A percentile compares a stretch with the other conserved stretches of the same genome.
Conservation (phyloP, 35 echinoderm and acorn worm species). For the Lytechinus pictus region DNA sequence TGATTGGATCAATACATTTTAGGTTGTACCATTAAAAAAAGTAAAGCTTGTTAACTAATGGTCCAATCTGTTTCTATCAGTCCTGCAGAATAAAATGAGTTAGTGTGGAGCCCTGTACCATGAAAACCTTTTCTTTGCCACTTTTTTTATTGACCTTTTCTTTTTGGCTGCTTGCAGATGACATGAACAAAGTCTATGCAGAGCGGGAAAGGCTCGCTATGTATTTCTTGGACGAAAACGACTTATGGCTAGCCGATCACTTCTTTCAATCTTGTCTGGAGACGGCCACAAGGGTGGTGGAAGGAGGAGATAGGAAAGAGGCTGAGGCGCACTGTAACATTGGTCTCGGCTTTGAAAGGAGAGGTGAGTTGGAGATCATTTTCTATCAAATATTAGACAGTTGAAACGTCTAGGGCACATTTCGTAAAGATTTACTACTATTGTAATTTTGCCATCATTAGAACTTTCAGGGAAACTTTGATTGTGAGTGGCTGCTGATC, state of each 20-base stretch:
- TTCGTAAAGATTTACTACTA: too few relatives aligned
- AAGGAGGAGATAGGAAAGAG: conserved; percentile 68
- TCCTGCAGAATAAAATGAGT: too few relatives aligned
- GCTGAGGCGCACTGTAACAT: conserved; percentile 96
- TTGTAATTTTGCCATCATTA: too few relatives aligned
- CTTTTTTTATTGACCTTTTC: neutral
- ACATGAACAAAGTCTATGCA: conserved; percentile 80
- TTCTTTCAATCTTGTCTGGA: conserved; percentile 93
- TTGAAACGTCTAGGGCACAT: too few relatives aligned
- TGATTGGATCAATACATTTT: too few relatives aligned
- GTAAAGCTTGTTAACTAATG: too few relatives aligned
- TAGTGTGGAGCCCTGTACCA: too few relatives aligned
- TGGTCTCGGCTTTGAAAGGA: conserved; percentile 94
- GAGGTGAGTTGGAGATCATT: conserved; percentile 71
- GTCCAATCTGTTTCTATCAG: too few relatives aligned
- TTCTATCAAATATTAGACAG: neutral
- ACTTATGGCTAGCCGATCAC: conserved; percentile 88
- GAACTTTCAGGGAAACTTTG: too few relatives aligned
- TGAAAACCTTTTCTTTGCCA: too few relatives aligned
- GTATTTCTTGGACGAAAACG: conserved; percentile 77
- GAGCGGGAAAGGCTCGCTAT: conserved; percentile 77
- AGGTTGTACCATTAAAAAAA: too few relatives aligned
- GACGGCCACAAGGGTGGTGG: conserved; percentile 69
- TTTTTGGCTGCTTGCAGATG: conserved; percentile 54
- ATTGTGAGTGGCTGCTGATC: too few relatives aligned